Base-by-base conservation (phyloP, 2,113 vertebrate genomes). In the Mastomys coucha region DNA sequence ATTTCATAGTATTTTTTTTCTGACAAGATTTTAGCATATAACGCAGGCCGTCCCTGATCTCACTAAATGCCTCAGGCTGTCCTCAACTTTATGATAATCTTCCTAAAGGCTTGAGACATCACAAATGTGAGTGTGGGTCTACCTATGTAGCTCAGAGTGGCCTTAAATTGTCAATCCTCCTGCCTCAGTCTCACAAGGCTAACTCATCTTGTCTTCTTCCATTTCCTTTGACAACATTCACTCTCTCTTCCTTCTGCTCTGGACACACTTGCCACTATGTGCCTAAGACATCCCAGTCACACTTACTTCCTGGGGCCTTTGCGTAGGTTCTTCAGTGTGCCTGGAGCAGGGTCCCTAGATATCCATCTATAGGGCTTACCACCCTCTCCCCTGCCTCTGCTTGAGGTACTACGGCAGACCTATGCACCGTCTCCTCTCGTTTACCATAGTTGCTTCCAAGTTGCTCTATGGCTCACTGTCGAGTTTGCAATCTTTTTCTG, bases 401-500 rank as follows among this genome's bases (percentile, higher is more conserved):
- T n/a, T 51, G n/a, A 89, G 67, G 31, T 13, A 39, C 39, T 22
- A 13, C 8, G 42, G 45, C 65, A 51, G 67, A 17, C 33, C 22
- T 7, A 6, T 1, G 1, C 4, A 6, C 14, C 53, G 20, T 3
- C 8, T 36, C 5, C 60, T 10, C n/a, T 31, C 24, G 0, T 24
- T 20, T 4, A 70, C 58, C 76, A 86, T 4, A 11, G 45, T 78
- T 80, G 51, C n/a, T 89, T 82, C 39, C 56, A 86, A 7, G 24
- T 36, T 19, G 39, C 17, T 67, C 81, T 16, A 20, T 73, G 76
- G 65, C 10, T 20, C 26, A 3, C 12, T 26, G 33, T 39, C 42
- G 22, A 39, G 26, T 70, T 42, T n/a, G 28, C 31, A 31, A 26
- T 80, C 85, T 49, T 53, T 95, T 96, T 93, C 91, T 93, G 82